Evolutionary conservation across 2,888 invertebrate genomes (phyloP).

Genomic region (Nephrotoma appendiculata): DNA sequence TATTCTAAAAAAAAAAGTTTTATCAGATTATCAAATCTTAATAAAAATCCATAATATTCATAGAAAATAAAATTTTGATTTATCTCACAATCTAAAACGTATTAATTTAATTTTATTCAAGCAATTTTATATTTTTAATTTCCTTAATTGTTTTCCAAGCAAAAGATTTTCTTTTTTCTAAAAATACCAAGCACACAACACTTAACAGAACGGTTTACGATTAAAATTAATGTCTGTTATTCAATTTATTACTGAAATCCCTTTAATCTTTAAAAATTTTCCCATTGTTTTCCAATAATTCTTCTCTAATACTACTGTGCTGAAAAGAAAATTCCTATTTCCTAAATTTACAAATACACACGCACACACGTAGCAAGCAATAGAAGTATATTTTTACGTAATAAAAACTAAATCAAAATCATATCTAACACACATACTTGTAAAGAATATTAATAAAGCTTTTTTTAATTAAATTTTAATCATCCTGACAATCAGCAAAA

Average conservation of each 20-base stretch:
- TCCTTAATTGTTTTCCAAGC: not conserved
- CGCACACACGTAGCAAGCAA: not conserved
- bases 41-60: not conserved
- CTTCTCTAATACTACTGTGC: not conserved
- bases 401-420: not conserved
- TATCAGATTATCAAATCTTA: not conserved
- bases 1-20: not conserved
- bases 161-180: not conserved
- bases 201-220: not conserved
- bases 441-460: not conserved
- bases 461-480: not conserved
- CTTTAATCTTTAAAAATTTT: not conserved
- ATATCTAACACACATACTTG: not conserved
- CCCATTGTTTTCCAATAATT: not conserved
- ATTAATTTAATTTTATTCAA: not conserved
- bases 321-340: not conserved
- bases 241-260: not conserved
- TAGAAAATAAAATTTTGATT: not conserved
- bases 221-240: not conserved
- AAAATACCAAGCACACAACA: not conserved
- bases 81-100: not conserved
- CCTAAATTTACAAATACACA: not conserved
- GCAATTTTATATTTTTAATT: not conserved
- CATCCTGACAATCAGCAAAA: not conserved
- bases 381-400: not conserved